These are phyloP conservation scores for Zenarchopterus dispar DNA, from an alignment of 2,797 vertebrate genomes.

Conservation along the genomic window DNA sequence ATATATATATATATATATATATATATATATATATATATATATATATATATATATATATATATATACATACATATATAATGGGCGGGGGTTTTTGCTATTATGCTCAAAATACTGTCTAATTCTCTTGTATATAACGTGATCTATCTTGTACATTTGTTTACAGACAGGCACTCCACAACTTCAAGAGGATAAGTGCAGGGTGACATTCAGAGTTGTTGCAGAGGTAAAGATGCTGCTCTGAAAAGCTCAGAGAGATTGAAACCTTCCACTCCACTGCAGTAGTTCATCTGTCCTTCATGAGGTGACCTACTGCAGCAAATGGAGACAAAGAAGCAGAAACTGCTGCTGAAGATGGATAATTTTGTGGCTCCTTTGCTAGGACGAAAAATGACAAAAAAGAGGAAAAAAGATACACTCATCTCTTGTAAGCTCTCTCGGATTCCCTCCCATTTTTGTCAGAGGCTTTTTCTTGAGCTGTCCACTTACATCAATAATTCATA, in stretches of 20 bases:
- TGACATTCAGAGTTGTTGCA: background rate
- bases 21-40: too few relatives aligned
- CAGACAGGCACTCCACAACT: background rate
- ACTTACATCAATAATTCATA: conserved; percentile 54
- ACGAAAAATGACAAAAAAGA: conserved; percentile 11
- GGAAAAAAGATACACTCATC: conserved; percentile 7
- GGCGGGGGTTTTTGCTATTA: too few relatives aligned
- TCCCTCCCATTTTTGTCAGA: conserved; percentile 38
- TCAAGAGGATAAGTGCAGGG: background rate
- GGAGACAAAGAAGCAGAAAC: conserved; percentile 6
- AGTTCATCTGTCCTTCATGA: conserved; percentile 7
- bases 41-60: too few relatives aligned
- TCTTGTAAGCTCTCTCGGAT: conserved; percentile 17
- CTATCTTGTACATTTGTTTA: background rate
- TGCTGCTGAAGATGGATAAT: background rate
- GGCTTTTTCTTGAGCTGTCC: conserved; percentile 39
- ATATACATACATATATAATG: too few relatives aligned
- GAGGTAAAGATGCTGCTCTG: background rate
- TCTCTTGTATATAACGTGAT: too few relatives aligned
- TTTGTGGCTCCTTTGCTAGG: conserved; percentile 1
- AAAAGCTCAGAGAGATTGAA: conserved; percentile 11
- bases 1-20: too few relatives aligned
- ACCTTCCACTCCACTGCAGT: conserved; percentile 3
- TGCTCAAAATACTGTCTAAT: too few relatives aligned
- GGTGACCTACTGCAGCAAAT: conserved; percentile 2